Evolutionary conservation across 1,140 invertebrate genomes (phyloP).

Genomic region (Drosophila micromelanica): DNA sequence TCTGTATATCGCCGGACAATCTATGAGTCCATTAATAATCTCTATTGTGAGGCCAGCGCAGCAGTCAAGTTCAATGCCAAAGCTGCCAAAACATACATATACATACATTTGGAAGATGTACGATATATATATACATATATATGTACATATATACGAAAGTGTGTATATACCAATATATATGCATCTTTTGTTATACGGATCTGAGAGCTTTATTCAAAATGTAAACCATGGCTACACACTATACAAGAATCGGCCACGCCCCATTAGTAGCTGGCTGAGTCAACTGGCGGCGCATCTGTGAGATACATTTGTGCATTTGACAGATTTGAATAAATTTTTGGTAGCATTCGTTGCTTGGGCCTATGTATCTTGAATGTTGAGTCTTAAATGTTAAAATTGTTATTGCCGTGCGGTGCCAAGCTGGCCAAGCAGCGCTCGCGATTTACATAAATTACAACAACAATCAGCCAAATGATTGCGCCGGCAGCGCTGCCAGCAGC

Average conservation of each 20-base stretch:
- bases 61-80: slow-evolving; percentile 75
- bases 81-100: slow-evolving; percentile 29
- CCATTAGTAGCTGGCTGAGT: background rate
- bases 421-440: slow-evolving; percentile 1
- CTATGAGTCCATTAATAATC: slow-evolving; percentile 45
- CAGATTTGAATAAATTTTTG: slow-evolving; percentile 77
- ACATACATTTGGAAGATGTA: slow-evolving; percentile 10
- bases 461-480: slow-evolving; percentile 10
- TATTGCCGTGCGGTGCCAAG: slow-evolving; percentile 15
- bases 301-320: slow-evolving; percentile 56
- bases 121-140: background rate
- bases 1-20: slow-evolving; percentile 14
- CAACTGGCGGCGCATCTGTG: slow-evolving; percentile 16
- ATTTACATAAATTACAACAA: slow-evolving; percentile 76
- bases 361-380: slow-evolving; percentile 30
- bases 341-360: slow-evolving; percentile 44
- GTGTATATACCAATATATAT: background rate
- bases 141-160: background rate
- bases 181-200: slow-evolving; percentile 25
- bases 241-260: slow-evolving; percentile 37
- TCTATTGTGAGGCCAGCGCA: slow-evolving; percentile 28
- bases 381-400: slow-evolving; percentile 30
- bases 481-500: slow-evolving; percentile 28
- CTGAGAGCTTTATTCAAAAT: slow-evolving; percentile 29
- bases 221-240: slow-evolving; percentile 47